Percentiles rank a stretch among this genome's conserved stretches.
These are phyloP conservation scores for Ormyrus rosae DNA, from an alignment of 2,888 invertebrate genomes.

Conservation along the genomic window DNA sequence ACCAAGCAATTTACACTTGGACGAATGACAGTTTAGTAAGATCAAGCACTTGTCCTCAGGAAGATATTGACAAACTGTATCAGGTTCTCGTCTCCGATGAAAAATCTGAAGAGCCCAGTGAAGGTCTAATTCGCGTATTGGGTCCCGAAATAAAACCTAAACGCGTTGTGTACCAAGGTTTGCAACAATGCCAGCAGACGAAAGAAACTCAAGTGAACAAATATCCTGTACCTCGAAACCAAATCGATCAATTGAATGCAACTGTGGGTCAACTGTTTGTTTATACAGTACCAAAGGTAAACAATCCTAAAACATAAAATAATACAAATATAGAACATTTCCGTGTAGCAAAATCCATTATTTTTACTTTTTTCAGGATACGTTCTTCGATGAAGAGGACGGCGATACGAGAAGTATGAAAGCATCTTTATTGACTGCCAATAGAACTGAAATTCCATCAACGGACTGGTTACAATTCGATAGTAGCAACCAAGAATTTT, in stretches of 20 bases:
- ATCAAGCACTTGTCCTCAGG: slow-evolving; percentile 84
- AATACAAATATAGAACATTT: background rate
- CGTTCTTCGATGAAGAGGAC: slow-evolving; percentile 93
- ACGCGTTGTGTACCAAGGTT: slow-evolving; percentile 81
- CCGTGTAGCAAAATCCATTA: background rate
- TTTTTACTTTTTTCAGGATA: slow-evolving; percentile 79
- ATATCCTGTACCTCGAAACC: slow-evolving; percentile 87
- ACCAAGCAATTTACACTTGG: slow-evolving; percentile 85
- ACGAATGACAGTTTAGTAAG: slow-evolving; percentile 91
- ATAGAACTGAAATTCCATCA: slow-evolving; percentile 81
- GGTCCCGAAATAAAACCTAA: slow-evolving; percentile 82
- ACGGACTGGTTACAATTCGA: slow-evolving; percentile 94
- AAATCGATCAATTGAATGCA: slow-evolving; percentile 89
- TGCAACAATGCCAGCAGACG: slow-evolving; percentile 82
- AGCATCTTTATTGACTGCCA: slow-evolving; percentile 85
- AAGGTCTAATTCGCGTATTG: slow-evolving; percentile 80
- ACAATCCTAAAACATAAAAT: slow-evolving; percentile 36
- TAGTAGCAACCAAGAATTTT: slow-evolving; percentile 91
- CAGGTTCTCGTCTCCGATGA: slow-evolving; percentile 78
- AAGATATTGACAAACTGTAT: slow-evolving; percentile 83
- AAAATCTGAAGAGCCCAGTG: slow-evolving; percentile 77
- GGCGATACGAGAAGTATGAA: slow-evolving; percentile 84
- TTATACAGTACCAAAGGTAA: slow-evolving; percentile 87
- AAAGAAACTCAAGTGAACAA: slow-evolving; percentile 74
- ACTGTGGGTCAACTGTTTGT: slow-evolving; percentile 89